phyloP scores from a whole-genome alignment of 2,888 invertebrate genomes.

The Acanthosoma haemorrhoidale region DNA sequence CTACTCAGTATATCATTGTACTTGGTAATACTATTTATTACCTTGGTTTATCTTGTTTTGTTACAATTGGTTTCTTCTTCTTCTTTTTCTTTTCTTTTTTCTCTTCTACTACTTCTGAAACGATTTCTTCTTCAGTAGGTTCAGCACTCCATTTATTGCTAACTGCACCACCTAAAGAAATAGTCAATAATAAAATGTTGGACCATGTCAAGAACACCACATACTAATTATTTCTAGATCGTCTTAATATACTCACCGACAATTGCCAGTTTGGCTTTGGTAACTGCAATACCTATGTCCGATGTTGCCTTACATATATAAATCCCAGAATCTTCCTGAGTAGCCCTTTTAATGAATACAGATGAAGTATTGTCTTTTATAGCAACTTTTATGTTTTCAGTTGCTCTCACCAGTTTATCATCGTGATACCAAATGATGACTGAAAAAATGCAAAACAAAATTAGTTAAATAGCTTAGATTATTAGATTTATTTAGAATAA shows the following conservation, averaged over 20 bases:
- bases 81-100: constrained; percentile 43
- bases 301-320: constrained; percentile 83
- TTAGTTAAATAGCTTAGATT: no score
- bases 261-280: constrained; percentile 71
- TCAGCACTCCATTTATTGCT: constrained; percentile 22
- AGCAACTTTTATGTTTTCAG: constrained; percentile 64
- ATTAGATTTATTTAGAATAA: no score
- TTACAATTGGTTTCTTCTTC: constrained; percentile 42
- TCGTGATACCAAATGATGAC: constrained; percentile 85
- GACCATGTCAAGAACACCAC: not conserved
- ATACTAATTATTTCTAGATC: not conserved
- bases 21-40: no score
- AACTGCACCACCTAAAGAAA: not conserved
- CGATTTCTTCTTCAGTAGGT: constrained; percentile 50
- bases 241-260: constrained; percentile 42
- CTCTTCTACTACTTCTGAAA: constrained; percentile 44
- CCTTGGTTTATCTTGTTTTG: constrained; percentile 34
- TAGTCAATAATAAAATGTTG: constrained; percentile 44
- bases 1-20: no score
- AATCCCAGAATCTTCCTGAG: constrained; percentile 62
- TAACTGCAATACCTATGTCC: constrained; percentile 72
- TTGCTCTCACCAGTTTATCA: constrained; percentile 69
- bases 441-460: constrained; percentile 45
- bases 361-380: constrained; percentile 65
- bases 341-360: constrained; percentile 61